Base-by-base conservation (phyloP, 2,888 invertebrate species). In the Xestia sexstrigata region DNA sequence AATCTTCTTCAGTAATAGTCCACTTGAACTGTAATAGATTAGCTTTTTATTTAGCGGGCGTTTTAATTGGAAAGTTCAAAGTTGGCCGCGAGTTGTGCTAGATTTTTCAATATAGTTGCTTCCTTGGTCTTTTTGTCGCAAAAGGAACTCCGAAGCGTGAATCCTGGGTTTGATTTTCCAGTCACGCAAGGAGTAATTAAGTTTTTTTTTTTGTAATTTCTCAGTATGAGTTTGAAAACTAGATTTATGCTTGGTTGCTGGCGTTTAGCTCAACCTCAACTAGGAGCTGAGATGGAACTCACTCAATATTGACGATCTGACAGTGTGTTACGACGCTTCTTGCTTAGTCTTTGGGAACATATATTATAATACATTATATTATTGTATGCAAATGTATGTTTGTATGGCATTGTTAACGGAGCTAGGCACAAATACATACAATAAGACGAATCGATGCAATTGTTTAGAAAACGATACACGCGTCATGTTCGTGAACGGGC, bases 1-100 rank as follows among this genome's bases (percentile, higher is more conserved):
- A 84, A 86, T 86, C 86, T 82, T 47, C 62, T 66, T 42, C 68
- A 65, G 72, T 81, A 83, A 79, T 81, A 78, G 75, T 77, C 76
- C 67, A 84, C 74, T 84, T 86, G 42, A 72, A 69, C 55, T 42
- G 66, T 72, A 63, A 73, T 67, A 81, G 84, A 86, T 88, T 81
- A 79, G 35, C 70, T 86, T 88, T 87, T 74, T 74, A 81, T 79
- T 84, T 74, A 76, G 52, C 39, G 13, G 2, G 55, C 49, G 39
- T 55, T 77, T 86, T 78, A 77, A 82, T 82, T 87, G 58, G 74
- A 77, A 76, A 78, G 55, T 72, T 70, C 30, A 52, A 72, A 69
- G 65, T 74, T 75, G 30, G 45, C 52, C 26, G 62, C 3, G 35
- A 49, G 60, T 58, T 67, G 52, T 1, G 30, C 23, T 71, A 65